phyloP scores from a whole-genome alignment of 2,797 vertebrate species.

The Coreius guichenoti region DNA sequence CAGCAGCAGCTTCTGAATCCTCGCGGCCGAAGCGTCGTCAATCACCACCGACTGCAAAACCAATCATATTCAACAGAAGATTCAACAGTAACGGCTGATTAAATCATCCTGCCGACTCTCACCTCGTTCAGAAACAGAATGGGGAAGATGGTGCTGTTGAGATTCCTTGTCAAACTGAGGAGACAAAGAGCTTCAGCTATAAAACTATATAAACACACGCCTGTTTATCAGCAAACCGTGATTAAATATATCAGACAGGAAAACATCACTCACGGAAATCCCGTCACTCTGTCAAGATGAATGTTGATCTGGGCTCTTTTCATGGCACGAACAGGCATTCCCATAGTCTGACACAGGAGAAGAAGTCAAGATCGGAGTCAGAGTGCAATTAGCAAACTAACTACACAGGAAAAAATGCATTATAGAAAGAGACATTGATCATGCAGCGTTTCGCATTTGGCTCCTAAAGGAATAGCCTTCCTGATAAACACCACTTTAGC shows the following conservation, averaged over 20 bases:
- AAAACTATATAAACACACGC: not conserved
- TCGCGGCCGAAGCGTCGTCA: slow-evolving; percentile 75
- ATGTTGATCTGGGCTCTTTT: slow-evolving; percentile 83
- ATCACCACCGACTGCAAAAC: slow-evolving; percentile 77
- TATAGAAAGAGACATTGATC: not conserved
- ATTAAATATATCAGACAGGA: slow-evolving; percentile 1
- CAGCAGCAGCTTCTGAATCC: slow-evolving; percentile 74
- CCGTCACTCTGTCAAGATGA: slow-evolving; percentile 60
- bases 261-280: slow-evolving; percentile 74
- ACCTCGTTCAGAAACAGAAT: slow-evolving; percentile 83
- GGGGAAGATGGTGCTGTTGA: slow-evolving; percentile 76
- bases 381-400: not conserved
- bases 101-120: slow-evolving; percentile 28
- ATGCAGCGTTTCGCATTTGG: not conserved
- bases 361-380: not conserved
- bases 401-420: not conserved
- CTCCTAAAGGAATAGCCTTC: not conserved
- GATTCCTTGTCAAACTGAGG: slow-evolving; percentile 66
- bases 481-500: not conserved
- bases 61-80: not conserved
- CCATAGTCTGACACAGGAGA: slow-evolving; percentile 73
- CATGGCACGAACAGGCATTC: slow-evolving; percentile 78
- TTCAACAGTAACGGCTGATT: not conserved
- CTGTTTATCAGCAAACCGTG: not conserved
- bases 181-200: not conserved